phyloP scores from a whole-genome alignment of 1,140 invertebrate species.

The Ceratosolen solmsi region DNA sequence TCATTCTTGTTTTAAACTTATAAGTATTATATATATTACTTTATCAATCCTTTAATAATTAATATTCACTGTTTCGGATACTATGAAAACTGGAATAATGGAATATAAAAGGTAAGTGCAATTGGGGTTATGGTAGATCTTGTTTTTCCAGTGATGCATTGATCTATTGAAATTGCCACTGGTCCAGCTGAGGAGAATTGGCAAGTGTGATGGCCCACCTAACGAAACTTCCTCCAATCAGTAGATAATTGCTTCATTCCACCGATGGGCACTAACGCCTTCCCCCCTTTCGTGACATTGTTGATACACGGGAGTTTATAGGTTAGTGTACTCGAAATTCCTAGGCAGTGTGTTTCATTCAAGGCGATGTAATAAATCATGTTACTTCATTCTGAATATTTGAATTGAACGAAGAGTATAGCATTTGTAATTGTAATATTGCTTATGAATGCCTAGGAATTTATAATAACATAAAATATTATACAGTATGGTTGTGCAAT shows the following conservation, averaged over 20 bases:
- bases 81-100: too few relatives aligned
- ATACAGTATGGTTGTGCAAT: too few relatives aligned
- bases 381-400: not conserved
- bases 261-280: conserved; percentile 39
- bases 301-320: conserved; percentile 26
- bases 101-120: conserved; percentile 1
- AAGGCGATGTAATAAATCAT: not conserved
- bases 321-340: not conserved
- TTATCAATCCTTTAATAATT: too few relatives aligned
- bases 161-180: conserved; percentile 61
- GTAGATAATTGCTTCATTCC: conserved; percentile 63
- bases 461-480: too few relatives aligned
- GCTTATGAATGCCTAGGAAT: too few relatives aligned
- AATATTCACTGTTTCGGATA: too few relatives aligned
- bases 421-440: too few relatives aligned
- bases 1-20: too few relatives aligned
- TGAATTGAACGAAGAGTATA: not conserved
- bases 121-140: conserved; percentile 57
- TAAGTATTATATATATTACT: too few relatives aligned
- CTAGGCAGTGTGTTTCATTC: not conserved
- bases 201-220: conserved; percentile 45
- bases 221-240: conserved; percentile 58
- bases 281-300: conserved; percentile 43
- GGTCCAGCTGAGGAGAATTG: conserved; percentile 24
- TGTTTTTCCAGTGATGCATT: conserved; percentile 55